A percentile compares a stretch with the other conserved stretches of the same genome.
Evolutionary conservation across 2,113 vertebrate species (phyloP).

Genomic region (Amblyornis subalaris): DNA sequence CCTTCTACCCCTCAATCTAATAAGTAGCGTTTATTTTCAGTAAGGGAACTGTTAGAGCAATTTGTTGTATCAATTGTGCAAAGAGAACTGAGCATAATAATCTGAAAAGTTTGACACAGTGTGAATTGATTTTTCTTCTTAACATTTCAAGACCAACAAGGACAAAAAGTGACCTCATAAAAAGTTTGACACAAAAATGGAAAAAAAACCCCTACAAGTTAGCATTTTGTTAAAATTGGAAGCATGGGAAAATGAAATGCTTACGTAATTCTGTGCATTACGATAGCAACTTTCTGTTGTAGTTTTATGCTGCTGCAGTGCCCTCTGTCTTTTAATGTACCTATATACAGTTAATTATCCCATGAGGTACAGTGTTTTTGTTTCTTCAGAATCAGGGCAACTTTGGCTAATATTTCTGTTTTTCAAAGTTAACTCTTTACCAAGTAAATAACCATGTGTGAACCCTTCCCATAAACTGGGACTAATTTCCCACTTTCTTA

Average conservation of each 20-base stretch:
- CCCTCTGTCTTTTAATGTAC: slow-evolving; percentile 61
- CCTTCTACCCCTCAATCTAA: not conserved
- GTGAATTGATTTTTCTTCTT: not conserved
- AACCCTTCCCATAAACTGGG: not conserved
- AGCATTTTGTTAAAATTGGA: not conserved
- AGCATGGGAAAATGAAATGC: not conserved
- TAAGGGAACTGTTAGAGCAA: not conserved
- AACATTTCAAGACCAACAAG: not conserved
- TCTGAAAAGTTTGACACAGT: not conserved
- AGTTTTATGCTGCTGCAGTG: slow-evolving; percentile 56
- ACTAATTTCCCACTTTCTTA: not conserved
- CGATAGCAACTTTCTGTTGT: not conserved
- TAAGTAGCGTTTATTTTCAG: not conserved
- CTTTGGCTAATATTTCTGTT: not conserved
- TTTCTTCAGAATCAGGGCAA: not conserved
- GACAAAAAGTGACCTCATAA: not conserved
- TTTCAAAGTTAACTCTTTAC: not conserved
- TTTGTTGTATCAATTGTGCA: not conserved
- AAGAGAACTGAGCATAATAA: not conserved
- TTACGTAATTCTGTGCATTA: not conserved
- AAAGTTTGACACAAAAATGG: not conserved
- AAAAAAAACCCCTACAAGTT: not conserved
- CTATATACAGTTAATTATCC: slow-evolving; percentile 71
- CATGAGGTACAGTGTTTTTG: not conserved
- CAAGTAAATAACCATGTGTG: not conserved